Conservation (phyloP, 2,113 vertebrate species). For the Scophthalmus maximus region DNA sequence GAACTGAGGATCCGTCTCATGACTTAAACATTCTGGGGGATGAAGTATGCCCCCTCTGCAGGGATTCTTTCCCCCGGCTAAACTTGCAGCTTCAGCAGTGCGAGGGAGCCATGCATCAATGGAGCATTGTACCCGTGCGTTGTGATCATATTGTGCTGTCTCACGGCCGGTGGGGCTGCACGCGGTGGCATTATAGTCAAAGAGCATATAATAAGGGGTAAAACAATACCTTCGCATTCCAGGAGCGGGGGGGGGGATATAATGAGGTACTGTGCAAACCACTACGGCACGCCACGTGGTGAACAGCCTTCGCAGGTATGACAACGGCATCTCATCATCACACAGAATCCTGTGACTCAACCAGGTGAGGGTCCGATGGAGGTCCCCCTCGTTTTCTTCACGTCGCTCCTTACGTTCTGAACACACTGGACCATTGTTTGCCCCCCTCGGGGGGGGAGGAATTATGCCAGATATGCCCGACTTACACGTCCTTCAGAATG, state of each 20-base stretch:
- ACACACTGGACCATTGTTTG: conserved; percentile 1
- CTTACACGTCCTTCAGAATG: neutral
- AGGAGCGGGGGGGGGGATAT: neutral
- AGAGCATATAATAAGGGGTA: too few species aligned
- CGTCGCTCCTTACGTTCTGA: neutral
- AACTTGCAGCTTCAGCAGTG: conserved; percentile 78
- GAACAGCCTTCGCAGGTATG: neutral
- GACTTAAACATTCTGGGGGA: conserved; percentile 79
- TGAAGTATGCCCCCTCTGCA: conserved; percentile 72
- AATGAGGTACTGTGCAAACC: conserved; percentile 2
- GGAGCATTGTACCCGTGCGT: conserved; percentile 67
- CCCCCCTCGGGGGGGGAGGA: neutral
- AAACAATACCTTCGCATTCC: conserved; percentile 21
- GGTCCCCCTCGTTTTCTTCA: too few species aligned
- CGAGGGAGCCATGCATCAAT: conserved; percentile 72
- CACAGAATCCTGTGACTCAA: neutral
- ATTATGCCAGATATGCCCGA: neutral
- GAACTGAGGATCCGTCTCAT: conserved; percentile 72
- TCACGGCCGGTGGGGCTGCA: conserved; percentile 40
- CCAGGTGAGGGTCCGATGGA: neutral
- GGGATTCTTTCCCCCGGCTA: conserved; percentile 63
- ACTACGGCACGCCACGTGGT: neutral
- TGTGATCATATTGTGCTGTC: conserved; percentile 64
- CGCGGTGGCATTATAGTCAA: conserved; percentile 21
- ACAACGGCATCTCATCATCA: neutral